Percentiles rank a stretch among this genome's conserved stretches.
Conservation (phyloP, 2,888 invertebrate species). For the Torymus texanus region DNA sequence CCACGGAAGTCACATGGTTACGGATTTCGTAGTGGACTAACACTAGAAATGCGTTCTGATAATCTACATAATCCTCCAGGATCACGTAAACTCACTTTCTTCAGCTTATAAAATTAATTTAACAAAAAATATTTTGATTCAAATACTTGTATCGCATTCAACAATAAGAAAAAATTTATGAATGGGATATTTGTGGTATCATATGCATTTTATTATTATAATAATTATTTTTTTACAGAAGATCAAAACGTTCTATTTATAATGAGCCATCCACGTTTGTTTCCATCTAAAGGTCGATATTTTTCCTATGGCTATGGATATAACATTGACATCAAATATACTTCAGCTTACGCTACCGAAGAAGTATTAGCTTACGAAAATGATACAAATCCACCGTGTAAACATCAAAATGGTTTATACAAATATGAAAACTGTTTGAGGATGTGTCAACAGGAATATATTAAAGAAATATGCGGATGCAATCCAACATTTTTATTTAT, state of each 20-base stretch:
- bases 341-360: not conserved
- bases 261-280: not conserved
- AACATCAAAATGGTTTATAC: not conserved
- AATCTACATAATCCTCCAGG: conserved; percentile 5
- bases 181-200: no score
- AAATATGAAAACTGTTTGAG: conserved; percentile 1
- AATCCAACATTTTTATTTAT: not conserved
- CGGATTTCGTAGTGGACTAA: conserved; percentile 15
- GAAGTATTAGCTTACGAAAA: not conserved
- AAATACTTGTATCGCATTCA: no score
- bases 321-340: not conserved
- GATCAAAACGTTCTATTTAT: not conserved
- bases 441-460: not conserved
- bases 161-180: no score
- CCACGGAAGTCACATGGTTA: not conserved
- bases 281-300: not conserved
- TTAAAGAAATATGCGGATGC: not conserved
- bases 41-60: not conserved
- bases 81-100: not conserved
- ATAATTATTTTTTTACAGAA: no score
- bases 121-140: no score
- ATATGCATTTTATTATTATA: no score
- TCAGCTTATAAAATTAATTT: not conserved
- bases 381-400: conserved; percentile 9
- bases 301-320: not conserved